Base-by-base conservation (phyloP, 2,113 vertebrate genomes). In the Notothenia rossii region DNA sequence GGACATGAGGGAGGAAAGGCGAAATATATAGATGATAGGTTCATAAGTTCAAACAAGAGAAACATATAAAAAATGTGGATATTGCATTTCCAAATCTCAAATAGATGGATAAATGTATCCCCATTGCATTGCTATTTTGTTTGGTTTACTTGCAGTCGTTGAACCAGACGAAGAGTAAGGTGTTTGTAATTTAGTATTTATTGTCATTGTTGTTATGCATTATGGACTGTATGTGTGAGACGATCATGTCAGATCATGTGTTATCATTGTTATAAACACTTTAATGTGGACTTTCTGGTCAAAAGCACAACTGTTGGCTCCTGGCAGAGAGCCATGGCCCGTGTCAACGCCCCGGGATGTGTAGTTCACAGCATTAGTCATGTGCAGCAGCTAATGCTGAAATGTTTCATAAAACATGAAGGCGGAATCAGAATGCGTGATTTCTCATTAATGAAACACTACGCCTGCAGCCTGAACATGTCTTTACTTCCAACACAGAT, bases 21-120 rank as follows among this genome's bases (percentile, higher is more conserved):
- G 10, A 65, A 88, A 85, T 80, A 69, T 46, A 84, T 78, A 25
- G 72, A 59, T 33, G 29, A 18, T 4, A 17, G 79, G 84, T 84
- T 92, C 87, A 91, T 18, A 33, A 84, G 84, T 87, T 90, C 88
- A 93, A 77, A 46, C 55, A 51, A 65, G 56, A 75, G 48, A 65
- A 48, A 51, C n/a, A 0, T 25, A 33, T 13, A 18, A 1, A 56
- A 22, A 59, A n/a, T n/a, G 4, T 6, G 22, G 22, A 53, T 55
- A 13, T 29, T 72, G 15, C 36, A 14, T 14, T 22, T 60, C 20
- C 7, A 50, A 1, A 29, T 72, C 11, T 43, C 4, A 53, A 59
- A 49, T 18, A 13, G 6, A 29, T 36, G 8, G 2, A 17, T 73
- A 3, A 22, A 1, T 5, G 20, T 51, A 4, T 20, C 15, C 14